Percentiles rank a stretch among this genome's conserved stretches.
Evolutionary conservation across 2,797 vertebrate genomes (phyloP).

Genomic region (Falco peregrinus): DNA sequence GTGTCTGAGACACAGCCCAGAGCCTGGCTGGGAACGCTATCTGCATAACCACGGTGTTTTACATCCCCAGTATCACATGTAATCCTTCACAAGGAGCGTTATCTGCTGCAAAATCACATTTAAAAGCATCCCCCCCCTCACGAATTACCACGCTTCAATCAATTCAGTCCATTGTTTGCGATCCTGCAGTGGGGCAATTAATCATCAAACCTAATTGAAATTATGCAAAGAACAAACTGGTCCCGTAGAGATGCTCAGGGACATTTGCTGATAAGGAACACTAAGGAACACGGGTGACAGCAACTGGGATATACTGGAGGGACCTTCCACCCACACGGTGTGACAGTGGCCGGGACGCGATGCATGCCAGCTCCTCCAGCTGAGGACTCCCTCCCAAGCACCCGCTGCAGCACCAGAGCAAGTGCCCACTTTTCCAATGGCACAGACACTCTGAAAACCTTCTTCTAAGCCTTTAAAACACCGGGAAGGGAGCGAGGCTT

Average conservation of each 20-base stretch:
- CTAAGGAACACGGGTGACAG: neutral
- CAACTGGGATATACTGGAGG: neutral
- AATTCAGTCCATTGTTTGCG: neutral
- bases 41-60: neutral
- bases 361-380: neutral
- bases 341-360: fast-evolving
- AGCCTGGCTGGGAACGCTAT: neutral
- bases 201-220: neutral
- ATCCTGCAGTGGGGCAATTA: neutral
- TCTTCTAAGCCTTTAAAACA: neutral
- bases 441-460: neutral
- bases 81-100: neutral
- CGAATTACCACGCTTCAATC: neutral
- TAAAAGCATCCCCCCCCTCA: neutral
- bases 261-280: neutral
- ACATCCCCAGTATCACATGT: neutral
- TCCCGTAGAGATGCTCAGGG: neutral
- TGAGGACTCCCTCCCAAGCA: fast-evolving
- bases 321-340: fast-evolving
- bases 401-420: neutral
- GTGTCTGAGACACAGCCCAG: neutral
- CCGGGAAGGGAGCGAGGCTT: neutral
- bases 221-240: neutral
- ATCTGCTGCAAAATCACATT: neutral
- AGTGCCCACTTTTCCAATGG: neutral